Percentiles rank a stretch among this genome's conserved stretches.
These are phyloP conservation scores for Tromatobia lineatoria DNA, from an alignment of 2,888 invertebrate genomes.

Conservation along the genomic window DNA sequence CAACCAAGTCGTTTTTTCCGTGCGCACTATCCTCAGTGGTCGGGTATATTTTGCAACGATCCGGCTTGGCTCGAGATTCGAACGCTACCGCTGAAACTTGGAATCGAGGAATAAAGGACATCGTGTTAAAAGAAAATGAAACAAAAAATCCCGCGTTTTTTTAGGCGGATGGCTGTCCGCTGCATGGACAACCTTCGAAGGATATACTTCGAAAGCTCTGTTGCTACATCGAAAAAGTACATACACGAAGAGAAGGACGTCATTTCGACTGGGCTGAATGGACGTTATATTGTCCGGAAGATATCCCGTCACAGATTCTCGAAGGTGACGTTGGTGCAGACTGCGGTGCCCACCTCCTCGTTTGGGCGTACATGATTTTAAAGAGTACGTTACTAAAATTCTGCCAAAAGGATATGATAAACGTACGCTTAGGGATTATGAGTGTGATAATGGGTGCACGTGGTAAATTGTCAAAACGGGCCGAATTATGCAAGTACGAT, in stretches of 20 bases:
- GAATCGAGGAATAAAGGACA: not conserved
- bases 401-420: conserved; percentile 2
- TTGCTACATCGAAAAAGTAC: conserved; percentile 26
- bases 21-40: conserved; percentile 23
- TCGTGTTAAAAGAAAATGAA: conserved; percentile 6
- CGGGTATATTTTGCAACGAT: conserved; percentile 12
- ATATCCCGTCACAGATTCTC: conserved; percentile 5
- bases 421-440: conserved; percentile 22
- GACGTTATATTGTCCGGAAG: conserved; percentile 22
- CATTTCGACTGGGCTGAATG: conserved; percentile 33
- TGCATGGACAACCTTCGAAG: conserved; percentile 12
- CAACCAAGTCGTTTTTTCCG: too few relatives aligned
- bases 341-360: conserved; percentile 20
- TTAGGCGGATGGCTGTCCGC: too few relatives aligned
- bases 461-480: not conserved
- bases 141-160: conserved; percentile 31
- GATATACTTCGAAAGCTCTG: not conserved
- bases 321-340: conserved; percentile 8
- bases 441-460: conserved; percentile 14
- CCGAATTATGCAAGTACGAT: not conserved
- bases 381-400: not conserved
- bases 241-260: conserved; percentile 25
- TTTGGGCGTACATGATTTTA: conserved; percentile 22
- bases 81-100: conserved; percentile 32
- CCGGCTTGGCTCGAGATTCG: conserved; percentile 6